These are phyloP conservation scores for Pangasius krempfi DNA, from an alignment of 2,797 vertebrate species.

Conservation along the genomic window DNA sequence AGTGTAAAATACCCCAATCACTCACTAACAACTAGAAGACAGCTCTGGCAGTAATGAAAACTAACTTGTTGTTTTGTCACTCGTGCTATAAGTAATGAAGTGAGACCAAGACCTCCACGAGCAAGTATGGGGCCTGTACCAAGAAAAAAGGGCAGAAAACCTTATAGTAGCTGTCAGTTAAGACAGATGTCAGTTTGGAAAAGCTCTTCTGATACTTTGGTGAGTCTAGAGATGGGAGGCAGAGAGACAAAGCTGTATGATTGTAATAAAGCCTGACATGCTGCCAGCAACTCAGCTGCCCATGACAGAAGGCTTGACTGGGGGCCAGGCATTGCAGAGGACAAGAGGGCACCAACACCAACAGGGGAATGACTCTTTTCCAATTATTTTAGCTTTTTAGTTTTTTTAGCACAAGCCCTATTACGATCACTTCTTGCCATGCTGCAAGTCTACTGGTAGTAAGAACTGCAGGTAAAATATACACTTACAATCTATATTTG, in stretches of 20 bases:
- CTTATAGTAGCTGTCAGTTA: slow-evolving; percentile 25
- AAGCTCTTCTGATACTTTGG: slow-evolving; percentile 17
- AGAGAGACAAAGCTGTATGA: slow-evolving; percentile 57
- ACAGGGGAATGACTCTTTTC: slow-evolving; percentile 43
- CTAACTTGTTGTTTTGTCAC: background rate
- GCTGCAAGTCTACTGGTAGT: background rate
- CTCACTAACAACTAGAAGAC: slow-evolving; percentile 11
- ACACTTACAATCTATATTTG: background rate
- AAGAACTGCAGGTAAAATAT: background rate
- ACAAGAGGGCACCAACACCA: slow-evolving; percentile 1
- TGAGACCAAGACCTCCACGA: background rate
- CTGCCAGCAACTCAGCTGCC: slow-evolving; percentile 54
- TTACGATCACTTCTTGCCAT: background rate
- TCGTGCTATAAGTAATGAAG: slow-evolving; percentile 4
- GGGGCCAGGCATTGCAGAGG: background rate
- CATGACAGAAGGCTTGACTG: slow-evolving; percentile 53
- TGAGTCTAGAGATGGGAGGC: slow-evolving; percentile 58
- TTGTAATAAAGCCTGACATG: slow-evolving; percentile 58
- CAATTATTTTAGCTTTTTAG: slow-evolving; percentile 71
- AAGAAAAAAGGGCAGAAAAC: background rate
- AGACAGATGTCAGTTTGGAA: slow-evolving; percentile 32
- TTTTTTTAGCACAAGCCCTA: slow-evolving; percentile 22
- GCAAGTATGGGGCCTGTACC: background rate
- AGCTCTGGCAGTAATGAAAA: background rate
- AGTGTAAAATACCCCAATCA: slow-evolving; percentile 16